These are phyloP conservation scores for Leptinotarsa tumamoca DNA, from an alignment of 2,888 invertebrate genomes.

Conservation along the genomic window DNA sequence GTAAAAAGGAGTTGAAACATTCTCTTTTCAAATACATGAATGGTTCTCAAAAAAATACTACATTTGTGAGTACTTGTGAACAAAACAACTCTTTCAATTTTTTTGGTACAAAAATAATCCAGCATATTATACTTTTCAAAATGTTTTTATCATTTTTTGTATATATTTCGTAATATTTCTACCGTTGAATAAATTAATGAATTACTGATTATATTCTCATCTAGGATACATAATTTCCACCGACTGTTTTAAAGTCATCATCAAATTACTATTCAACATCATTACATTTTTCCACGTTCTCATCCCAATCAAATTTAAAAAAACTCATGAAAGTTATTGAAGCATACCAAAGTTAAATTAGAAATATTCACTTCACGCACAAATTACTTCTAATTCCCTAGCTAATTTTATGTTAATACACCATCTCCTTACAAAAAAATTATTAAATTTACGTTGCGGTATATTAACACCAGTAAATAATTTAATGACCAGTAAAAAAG, in stretches of 20 bases:
- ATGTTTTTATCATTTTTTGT: no score
- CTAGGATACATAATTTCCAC: constrained; percentile 34
- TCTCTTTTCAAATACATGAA: no score
- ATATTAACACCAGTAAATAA: constrained; percentile 33
- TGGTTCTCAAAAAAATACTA: no score
- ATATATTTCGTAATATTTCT: no score
- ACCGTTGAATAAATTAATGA: no score
- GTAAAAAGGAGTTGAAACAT: no score
- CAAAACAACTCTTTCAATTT: no score
- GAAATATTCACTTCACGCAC: constrained; percentile 36
- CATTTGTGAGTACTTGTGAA: no score
- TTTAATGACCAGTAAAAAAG: constrained; percentile 33
- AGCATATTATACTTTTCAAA: no score
- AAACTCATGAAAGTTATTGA: constrained; percentile 29
- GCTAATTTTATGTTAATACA: constrained; percentile 39
- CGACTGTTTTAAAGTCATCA: not conserved
- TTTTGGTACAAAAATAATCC: no score
- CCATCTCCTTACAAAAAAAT: constrained; percentile 31
- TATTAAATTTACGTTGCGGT: constrained; percentile 37
- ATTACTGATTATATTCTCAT: not conserved
- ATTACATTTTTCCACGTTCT: constrained; percentile 25
- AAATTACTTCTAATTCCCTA: constrained; percentile 32
- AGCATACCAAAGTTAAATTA: constrained; percentile 39
- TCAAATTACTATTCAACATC: not conserved
- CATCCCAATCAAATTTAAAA: constrained; percentile 20